Percentiles rank a stretch among this genome's conserved stretches.
Conservation (phyloP, 2,888 invertebrate species). For the Pediacus dermestoides region DNA sequence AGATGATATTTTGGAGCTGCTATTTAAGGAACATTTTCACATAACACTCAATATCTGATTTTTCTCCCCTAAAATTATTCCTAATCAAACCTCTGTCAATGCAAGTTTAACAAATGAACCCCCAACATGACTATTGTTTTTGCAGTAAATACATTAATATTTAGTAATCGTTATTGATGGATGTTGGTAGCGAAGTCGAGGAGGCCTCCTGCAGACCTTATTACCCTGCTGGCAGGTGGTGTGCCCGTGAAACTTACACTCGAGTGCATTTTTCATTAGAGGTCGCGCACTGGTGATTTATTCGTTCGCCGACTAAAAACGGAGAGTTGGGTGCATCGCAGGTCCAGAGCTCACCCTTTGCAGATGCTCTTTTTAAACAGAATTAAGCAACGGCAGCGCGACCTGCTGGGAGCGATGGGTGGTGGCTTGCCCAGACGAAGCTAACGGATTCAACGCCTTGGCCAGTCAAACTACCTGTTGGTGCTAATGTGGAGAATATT, state of each 20-base stretch:
- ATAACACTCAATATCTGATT: no score
- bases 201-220: slow-evolving; percentile 45
- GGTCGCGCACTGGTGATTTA: slow-evolving; percentile 36
- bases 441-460: slow-evolving; percentile 2
- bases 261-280: slow-evolving; percentile 37
- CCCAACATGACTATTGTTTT: slow-evolving; percentile 36
- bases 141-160: slow-evolving; percentile 41
- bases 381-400: slow-evolving; percentile 40
- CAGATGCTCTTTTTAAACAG: slow-evolving; percentile 37
- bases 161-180: slow-evolving; percentile 47
- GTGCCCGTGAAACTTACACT: slow-evolving; percentile 41
- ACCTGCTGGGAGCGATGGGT: slow-evolving; percentile 36
- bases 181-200: slow-evolving; percentile 44
- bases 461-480: background rate
- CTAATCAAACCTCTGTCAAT: no score
- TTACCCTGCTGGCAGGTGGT: slow-evolving; percentile 47
- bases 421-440: slow-evolving; percentile 14
- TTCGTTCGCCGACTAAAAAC: slow-evolving; percentile 21
- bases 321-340: background rate
- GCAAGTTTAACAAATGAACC: slow-evolving; percentile 32
- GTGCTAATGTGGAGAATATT: background rate
- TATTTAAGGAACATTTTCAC: no score
- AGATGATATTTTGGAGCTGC: no score
- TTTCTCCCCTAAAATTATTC: no score
- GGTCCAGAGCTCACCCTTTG: slow-evolving; percentile 19